Percentiles rank a stretch among this genome's conserved stretches.
Evolutionary conservation across 2,797 vertebrate species (phyloP).

Genomic region (Ctenochaetus hawaiiensis): DNA sequence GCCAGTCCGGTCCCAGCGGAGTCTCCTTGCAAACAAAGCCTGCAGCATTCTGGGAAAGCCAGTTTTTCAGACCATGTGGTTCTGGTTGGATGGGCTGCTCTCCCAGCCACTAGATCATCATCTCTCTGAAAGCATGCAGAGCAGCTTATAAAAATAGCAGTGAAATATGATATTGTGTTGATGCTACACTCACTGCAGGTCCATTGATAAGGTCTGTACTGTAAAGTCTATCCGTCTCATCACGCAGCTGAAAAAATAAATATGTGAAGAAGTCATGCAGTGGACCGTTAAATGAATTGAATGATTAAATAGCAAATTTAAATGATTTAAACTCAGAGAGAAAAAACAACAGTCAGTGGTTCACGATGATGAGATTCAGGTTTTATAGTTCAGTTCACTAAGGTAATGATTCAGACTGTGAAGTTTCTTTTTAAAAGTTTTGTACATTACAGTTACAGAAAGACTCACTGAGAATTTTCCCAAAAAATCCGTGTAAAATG

Average conservation of each 20-base stretch:
- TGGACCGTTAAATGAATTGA: conserved; percentile 5
- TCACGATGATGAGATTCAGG: not conserved
- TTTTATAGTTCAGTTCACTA: not conserved
- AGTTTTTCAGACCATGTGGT: conserved; percentile 68
- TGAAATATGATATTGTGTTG: conserved; percentile 9
- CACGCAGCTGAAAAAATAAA: not conserved
- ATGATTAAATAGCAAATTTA: conserved; percentile 1
- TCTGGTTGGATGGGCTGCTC: conserved; percentile 48
- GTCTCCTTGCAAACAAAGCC: conserved; percentile 75
- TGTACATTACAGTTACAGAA: not conserved
- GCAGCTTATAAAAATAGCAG: conserved; percentile 10
- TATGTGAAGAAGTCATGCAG: not conserved
- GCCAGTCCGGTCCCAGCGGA: conserved; percentile 72
- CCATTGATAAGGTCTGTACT: conserved; percentile 9
- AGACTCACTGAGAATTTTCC: not conserved
- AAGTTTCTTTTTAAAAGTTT: not conserved
- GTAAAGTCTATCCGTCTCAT: conserved; percentile 8
- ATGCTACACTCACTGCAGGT: conserved; percentile 2
- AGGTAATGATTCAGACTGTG: not conserved
- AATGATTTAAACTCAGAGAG: not conserved
- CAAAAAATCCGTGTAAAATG: not conserved
- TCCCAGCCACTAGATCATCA: conserved; percentile 31
- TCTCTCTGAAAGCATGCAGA: conserved; percentile 22
- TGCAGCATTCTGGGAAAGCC: conserved; percentile 81
- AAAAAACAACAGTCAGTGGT: not conserved